Conservation (phyloP, 2,113 vertebrate species). For the Menura novaehollandiae region DNA sequence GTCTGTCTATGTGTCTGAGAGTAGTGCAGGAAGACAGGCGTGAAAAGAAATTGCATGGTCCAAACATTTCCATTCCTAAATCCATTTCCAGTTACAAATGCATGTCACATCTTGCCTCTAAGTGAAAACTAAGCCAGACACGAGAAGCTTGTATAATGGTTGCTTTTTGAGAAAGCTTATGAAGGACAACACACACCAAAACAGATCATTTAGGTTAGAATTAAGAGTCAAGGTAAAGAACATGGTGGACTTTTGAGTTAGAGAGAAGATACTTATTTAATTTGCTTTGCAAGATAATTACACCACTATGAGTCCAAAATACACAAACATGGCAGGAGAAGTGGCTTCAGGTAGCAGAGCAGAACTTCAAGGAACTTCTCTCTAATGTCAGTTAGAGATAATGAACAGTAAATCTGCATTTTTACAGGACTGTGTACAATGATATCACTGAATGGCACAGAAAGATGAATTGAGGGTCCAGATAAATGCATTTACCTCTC, state of each 20-base stretch:
- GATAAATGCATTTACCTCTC: neutral
- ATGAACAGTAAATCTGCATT: neutral
- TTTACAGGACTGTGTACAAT: neutral
- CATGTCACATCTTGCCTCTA: neutral
- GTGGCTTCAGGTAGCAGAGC: neutral
- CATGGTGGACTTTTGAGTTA: neutral
- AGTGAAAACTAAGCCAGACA: neutral
- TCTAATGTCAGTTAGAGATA: neutral
- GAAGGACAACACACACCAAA: neutral
- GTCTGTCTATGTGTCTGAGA: neutral
- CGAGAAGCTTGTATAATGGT: neutral
- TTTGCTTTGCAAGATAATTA: neutral
- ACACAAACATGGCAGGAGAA: neutral
- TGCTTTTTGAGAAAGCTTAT: neutral
- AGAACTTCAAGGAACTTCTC: neutral
- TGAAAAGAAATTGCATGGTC: neutral
- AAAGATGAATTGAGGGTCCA: neutral
- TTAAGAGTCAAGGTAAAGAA: neutral
- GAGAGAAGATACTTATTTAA: neutral
- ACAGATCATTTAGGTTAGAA: neutral
- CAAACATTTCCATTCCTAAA: neutral
- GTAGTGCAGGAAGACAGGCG: rapidly evolving
- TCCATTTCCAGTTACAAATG: neutral
- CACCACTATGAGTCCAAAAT: neutral
- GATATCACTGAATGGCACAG: neutral